Percentiles rank a stretch among this genome's conserved stretches.
Conservation (phyloP, 30 jellyfish, hydroid and myxozoan species). For the Catostylus mosaicus region DNA sequence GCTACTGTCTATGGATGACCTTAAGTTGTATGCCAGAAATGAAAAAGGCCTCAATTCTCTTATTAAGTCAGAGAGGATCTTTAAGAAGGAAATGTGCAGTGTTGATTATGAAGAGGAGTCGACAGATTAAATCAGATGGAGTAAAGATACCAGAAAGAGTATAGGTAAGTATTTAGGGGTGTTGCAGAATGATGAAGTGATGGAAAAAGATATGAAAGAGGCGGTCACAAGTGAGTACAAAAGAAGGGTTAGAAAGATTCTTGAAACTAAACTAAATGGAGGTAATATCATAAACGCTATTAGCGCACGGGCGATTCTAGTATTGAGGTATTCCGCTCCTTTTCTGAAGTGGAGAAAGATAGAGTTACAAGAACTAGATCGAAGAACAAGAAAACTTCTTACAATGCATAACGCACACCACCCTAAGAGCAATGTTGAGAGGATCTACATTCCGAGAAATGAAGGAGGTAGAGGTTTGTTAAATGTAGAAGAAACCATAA, state of each 20-base stretch:
- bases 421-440: slow-evolving; percentile 14
- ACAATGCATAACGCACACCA: neutral
- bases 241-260: slow-evolving; percentile 3
- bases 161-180: slow-evolving; percentile 9
- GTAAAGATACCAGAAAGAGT: neutral
- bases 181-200: slow-evolving; percentile 14
- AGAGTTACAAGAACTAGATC: neutral
- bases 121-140: slow-evolving; percentile 10
- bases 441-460: slow-evolving; percentile 1
- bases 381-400: slow-evolving; percentile 2
- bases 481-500: neutral
- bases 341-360: neutral
- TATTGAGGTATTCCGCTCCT: neutral
- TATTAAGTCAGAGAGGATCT: neutral
- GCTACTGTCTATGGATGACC: neutral
- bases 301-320: slow-evolving; percentile 6
- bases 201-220: neutral
- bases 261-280: neutral
- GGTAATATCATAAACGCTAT: neutral
- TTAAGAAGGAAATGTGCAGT: slow-evolving; percentile 17
- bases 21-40: neutral
- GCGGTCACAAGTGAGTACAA: neutral
- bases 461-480: neutral
- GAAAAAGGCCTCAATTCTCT: neutral
- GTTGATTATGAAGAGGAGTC: slow-evolving; percentile 10